phyloP scores from a whole-genome alignment of 2,797 vertebrate species.

The Eleutherodactylus coqui region DNA sequence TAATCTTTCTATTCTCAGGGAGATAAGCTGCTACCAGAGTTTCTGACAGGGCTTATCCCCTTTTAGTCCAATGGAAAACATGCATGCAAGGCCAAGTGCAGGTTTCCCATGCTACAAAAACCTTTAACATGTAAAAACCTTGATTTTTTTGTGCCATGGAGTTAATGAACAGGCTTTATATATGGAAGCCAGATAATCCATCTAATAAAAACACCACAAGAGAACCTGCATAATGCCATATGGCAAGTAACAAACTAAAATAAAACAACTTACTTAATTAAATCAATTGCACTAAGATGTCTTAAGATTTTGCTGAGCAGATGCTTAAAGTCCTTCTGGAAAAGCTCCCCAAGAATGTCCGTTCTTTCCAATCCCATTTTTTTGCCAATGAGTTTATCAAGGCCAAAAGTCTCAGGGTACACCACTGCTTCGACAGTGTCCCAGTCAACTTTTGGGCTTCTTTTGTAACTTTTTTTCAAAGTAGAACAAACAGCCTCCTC shows the following conservation, averaged over 20 bases:
- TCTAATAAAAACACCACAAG: too few species aligned
- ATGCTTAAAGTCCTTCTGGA: constrained; percentile 82
- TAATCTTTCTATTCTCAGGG: too few species aligned
- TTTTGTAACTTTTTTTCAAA: constrained; percentile 79
- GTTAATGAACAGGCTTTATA: too few species aligned
- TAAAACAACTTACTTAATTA: constrained; percentile 83
- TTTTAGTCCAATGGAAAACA: too few species aligned
- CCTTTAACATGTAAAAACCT: too few species aligned
- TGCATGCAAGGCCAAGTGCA: too few species aligned
- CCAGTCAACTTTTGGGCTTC: constrained; percentile 82
- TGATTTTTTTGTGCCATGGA: too few species aligned
- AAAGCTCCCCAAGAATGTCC: constrained; percentile 84
- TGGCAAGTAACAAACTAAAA: not conserved
- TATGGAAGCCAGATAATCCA: too few species aligned
- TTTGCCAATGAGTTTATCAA: constrained; percentile 88
- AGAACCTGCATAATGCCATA: not conserved
- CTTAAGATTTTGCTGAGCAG: constrained; percentile 82
- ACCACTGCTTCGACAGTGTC: constrained; percentile 79
- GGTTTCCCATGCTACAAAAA: too few species aligned
- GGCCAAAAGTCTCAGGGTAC: constrained; percentile 69
- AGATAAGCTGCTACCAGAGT: too few species aligned
- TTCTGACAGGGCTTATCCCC: too few species aligned
- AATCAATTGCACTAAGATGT: constrained; percentile 82
- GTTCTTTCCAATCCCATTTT: constrained; percentile 87
- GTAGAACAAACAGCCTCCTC: constrained; percentile 83